Conservation (phyloP, 2,113 vertebrate genomes). For the Desmodus rotundus region DNA sequence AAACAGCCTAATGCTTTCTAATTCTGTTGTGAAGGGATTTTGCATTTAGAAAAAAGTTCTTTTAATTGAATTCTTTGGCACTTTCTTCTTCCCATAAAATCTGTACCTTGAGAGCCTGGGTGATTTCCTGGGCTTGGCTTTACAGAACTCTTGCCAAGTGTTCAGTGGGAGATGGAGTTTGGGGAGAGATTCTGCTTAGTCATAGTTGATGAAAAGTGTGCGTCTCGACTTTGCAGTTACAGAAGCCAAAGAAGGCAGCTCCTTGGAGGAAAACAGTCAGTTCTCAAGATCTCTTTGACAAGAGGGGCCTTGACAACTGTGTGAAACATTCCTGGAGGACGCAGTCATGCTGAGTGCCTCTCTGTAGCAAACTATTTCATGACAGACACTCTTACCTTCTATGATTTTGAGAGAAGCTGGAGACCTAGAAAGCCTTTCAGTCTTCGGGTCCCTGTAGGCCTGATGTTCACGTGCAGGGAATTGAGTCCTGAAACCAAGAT, state of each 20-base stretch:
- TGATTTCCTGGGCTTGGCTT: conserved; percentile 40
- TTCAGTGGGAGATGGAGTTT: neutral
- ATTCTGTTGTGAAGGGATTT: conserved; percentile 21
- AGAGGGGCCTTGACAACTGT: neutral
- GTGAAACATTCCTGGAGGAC: neutral
- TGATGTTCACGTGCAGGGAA: neutral
- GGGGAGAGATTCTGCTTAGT: conserved; percentile 12
- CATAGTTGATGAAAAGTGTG: neutral
- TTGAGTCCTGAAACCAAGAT: neutral
- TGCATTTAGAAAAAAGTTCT: neutral
- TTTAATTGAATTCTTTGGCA: conserved; percentile 29
- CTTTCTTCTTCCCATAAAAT: neutral
- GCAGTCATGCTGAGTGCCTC: neutral
- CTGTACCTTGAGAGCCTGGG: conserved; percentile 1
- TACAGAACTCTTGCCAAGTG: neutral
- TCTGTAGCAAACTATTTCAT: neutral
- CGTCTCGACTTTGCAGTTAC: neutral
- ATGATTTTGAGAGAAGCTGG: neutral
- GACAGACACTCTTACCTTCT: neutral
- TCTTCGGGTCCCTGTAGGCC: neutral
- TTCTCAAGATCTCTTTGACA: conserved; percentile 5
- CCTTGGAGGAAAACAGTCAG: neutral
- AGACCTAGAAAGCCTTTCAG: neutral
- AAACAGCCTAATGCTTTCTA: conserved; percentile 25
- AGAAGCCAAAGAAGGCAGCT: neutral